Evolutionary conservation across 92 coral and sea anemone genomes (phyloP).

Genomic region (Heteractis magnifica): DNA sequence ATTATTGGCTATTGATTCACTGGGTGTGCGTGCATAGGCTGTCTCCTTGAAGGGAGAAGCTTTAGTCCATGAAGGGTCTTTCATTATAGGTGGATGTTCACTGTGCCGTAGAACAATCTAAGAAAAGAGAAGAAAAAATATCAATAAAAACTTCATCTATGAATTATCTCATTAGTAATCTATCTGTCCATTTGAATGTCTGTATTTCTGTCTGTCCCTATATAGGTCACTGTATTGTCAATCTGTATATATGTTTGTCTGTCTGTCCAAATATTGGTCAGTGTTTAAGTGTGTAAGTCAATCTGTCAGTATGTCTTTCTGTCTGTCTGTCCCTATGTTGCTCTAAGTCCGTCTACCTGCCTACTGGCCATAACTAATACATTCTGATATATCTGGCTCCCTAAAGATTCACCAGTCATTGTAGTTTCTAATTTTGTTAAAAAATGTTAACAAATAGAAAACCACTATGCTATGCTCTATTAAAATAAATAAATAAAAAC

Average conservation of each 20-base stretch:
- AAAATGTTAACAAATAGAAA: neutral
- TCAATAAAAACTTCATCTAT: too few species aligned
- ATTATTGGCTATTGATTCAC: conserved; percentile 98
- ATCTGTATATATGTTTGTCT: neutral
- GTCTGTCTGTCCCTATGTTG: neutral
- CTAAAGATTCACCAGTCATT: too few species aligned
- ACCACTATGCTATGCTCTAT: neutral
- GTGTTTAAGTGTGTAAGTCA: neutral
- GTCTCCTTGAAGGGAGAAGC: conserved; percentile 99
- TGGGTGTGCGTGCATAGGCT: conserved; percentile 94
- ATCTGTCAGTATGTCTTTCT: neutral
- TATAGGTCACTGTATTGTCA: neutral
- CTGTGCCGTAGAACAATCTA: conserved; percentile 97
- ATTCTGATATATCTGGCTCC: too few species aligned
- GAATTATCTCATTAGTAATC: neutral
- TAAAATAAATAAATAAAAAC: neutral
- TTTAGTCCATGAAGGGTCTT: conserved; percentile 95
- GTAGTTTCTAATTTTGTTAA: too few species aligned
- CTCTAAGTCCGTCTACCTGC: neutral
- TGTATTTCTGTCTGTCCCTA: neutral
- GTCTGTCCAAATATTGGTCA: neutral
- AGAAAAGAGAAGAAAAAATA: neutral
- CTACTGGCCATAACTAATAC: too few species aligned
- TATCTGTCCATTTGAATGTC: neutral
- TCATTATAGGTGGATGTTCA: conserved; percentile 99